Conservation (phyloP, 2,113 vertebrate genomes). For the Cricetomys ansorgei region DNA sequence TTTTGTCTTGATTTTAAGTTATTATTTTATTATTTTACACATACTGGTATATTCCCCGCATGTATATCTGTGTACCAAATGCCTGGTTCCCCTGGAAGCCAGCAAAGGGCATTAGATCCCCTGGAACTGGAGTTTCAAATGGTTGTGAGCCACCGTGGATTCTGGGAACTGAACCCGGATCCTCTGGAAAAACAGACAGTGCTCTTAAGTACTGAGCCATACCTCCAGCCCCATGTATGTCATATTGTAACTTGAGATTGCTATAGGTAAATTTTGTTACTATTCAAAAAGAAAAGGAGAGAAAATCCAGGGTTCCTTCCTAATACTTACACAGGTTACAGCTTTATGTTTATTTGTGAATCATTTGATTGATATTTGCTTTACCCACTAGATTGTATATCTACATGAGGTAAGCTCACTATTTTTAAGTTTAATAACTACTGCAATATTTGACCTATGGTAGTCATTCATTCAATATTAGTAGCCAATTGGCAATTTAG, state of each 20-base stretch:
- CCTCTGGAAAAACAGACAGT: neutral
- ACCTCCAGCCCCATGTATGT: neutral
- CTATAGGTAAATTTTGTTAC: neutral
- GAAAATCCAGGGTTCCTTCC: neutral
- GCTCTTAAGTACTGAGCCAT: neutral
- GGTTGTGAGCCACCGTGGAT: neutral
- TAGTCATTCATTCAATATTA: neutral
- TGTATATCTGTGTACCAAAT: neutral
- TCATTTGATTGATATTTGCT: neutral
- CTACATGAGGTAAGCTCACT: neutral
- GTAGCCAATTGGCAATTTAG: neutral
- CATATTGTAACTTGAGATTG: conserved; percentile 1
- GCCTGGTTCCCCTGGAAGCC: neutral
- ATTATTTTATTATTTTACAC: neutral
- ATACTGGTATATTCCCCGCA: neutral
- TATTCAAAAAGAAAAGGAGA: neutral
- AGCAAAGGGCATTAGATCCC: neutral
- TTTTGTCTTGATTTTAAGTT: neutral
- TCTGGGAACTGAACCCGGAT: neutral
- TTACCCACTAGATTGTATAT: neutral
- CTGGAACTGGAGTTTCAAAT: neutral
- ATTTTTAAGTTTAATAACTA: neutral
- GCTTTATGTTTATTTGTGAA: conserved; percentile 14
- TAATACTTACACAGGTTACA: neutral
- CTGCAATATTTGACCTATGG: neutral